These are phyloP conservation scores for Platycnemis pennipes DNA, from an alignment of 2,888 invertebrate species.

Conservation along the genomic window DNA sequence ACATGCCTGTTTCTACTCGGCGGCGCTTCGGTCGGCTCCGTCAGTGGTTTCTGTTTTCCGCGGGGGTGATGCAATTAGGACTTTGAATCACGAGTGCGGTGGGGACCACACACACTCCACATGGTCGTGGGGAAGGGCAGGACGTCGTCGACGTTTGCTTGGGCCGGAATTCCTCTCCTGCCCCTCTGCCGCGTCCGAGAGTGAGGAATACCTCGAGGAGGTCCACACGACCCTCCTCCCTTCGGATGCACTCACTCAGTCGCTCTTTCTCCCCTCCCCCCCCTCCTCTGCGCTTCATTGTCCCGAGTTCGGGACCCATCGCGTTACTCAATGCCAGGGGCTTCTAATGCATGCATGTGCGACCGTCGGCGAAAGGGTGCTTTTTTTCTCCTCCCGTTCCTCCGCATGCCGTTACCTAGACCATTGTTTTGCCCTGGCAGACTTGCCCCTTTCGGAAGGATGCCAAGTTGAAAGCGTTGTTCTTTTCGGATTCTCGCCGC, in stretches of 20 bases:
- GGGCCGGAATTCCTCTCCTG: not conserved
- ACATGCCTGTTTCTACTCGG: not conserved
- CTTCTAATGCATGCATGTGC: not conserved
- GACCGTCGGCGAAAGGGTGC: not conserved
- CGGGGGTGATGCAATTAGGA: not conserved
- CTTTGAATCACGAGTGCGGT: conserved; percentile 4
- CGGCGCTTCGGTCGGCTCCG: conserved; percentile 5
- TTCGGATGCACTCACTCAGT: not conserved
- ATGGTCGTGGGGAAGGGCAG: not conserved
- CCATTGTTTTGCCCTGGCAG: not conserved
- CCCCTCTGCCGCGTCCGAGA: not conserved
- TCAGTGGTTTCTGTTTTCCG: not conserved
- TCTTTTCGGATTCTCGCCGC: not conserved
- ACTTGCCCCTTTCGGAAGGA: conserved; percentile 26
- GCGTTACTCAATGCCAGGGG: conserved; percentile 19
- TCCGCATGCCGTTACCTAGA: not conserved
- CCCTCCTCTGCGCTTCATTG: conserved; percentile 20
- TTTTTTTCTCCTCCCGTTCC: not conserved
- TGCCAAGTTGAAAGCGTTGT: not conserved
- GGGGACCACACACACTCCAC: not conserved
- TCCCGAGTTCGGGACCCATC: conserved; percentile 3
- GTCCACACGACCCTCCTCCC: not conserved
- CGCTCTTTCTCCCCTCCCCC: not conserved
- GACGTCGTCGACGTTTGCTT: not conserved
- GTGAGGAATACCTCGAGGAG: not conserved